Percentiles rank a stretch among this genome's conserved stretches.
Conservation (phyloP, 2,797 vertebrate species). For the Uromys caudimaculatus region DNA sequence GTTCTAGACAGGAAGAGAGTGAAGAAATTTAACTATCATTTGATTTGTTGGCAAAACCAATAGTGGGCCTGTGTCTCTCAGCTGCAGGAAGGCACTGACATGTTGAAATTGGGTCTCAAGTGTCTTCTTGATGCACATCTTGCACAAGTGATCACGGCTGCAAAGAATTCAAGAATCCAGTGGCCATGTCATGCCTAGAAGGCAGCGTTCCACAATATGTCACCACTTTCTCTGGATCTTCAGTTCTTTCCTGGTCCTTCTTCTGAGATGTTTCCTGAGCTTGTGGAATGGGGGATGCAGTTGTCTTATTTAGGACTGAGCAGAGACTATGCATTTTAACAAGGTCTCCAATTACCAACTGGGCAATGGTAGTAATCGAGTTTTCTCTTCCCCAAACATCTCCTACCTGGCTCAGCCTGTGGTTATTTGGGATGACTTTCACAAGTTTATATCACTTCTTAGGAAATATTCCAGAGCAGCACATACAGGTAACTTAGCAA, state of each 20-base stretch:
- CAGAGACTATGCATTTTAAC: constrained; percentile 31
- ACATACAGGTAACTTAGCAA: not conserved
- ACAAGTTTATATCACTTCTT: constrained; percentile 26
- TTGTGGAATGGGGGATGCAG: not conserved
- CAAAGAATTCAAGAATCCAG: not conserved
- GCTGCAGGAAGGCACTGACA: not conserved
- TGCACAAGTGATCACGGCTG: not conserved
- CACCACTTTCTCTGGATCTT: not conserved
- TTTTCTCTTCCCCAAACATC: constrained; percentile 32
- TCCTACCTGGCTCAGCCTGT: not conserved
- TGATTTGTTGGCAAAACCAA: not conserved
- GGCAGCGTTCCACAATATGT: not conserved
- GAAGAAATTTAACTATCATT: not conserved
- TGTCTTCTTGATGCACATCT: not conserved
- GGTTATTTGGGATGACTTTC: constrained; percentile 39
- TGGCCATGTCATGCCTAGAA: not conserved
- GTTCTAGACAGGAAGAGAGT: not conserved
- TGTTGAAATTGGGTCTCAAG: not conserved
- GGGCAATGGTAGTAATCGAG: constrained; percentile 1
- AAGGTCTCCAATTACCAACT: not conserved
- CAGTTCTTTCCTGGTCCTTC: not conserved
- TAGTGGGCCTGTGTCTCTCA: not conserved
- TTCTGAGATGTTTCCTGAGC: not conserved
- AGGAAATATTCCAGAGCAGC: constrained; percentile 10
- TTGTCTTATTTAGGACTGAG: not conserved